Conservation (phyloP, 2,888 invertebrate species). For the Acanthacorydalis orientalis region DNA sequence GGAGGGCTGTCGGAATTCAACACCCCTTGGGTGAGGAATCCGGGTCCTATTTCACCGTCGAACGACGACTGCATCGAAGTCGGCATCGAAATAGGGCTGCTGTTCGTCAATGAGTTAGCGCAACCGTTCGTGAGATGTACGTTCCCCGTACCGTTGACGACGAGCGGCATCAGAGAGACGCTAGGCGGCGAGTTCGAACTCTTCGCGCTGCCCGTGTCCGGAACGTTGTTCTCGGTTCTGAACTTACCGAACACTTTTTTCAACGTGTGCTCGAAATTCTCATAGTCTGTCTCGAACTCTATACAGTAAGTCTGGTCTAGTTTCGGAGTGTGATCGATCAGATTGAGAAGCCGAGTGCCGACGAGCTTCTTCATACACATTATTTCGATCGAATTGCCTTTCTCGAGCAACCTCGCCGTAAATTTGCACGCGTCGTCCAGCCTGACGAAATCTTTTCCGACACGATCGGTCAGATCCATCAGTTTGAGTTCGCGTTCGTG, state of each 20-base stretch:
- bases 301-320: slow-evolving; percentile 62
- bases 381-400: slow-evolving; percentile 73
- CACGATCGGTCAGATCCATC: slow-evolving; percentile 72
- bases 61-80: slow-evolving; percentile 60
- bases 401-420: slow-evolving; percentile 60
- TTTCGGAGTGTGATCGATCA: slow-evolving; percentile 69
- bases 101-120: slow-evolving; percentile 42
- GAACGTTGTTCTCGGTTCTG: slow-evolving; percentile 36
- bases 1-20: slow-evolving; percentile 14
- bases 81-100: slow-evolving; percentile 49
- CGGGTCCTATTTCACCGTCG: slow-evolving; percentile 45
- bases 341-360: slow-evolving; percentile 54
- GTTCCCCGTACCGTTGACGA: slow-evolving; percentile 15
- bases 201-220: slow-evolving; percentile 25
- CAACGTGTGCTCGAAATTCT: slow-evolving; percentile 57
- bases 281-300: slow-evolving; percentile 65
- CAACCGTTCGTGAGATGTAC: slow-evolving; percentile 19
- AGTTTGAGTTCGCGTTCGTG: slow-evolving; percentile 73
- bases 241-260: slow-evolving; percentile 59
- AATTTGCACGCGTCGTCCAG: slow-evolving; percentile 79
- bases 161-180: slow-evolving; percentile 24
- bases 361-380: slow-evolving; percentile 69
- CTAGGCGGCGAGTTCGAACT: slow-evolving; percentile 32
- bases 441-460: slow-evolving; percentile 69
- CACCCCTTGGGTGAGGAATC: slow-evolving; percentile 20